These are phyloP conservation scores for Pseudocheirus occidentalis DNA, from an alignment of 2,797 vertebrate genomes.

Conservation along the genomic window DNA sequence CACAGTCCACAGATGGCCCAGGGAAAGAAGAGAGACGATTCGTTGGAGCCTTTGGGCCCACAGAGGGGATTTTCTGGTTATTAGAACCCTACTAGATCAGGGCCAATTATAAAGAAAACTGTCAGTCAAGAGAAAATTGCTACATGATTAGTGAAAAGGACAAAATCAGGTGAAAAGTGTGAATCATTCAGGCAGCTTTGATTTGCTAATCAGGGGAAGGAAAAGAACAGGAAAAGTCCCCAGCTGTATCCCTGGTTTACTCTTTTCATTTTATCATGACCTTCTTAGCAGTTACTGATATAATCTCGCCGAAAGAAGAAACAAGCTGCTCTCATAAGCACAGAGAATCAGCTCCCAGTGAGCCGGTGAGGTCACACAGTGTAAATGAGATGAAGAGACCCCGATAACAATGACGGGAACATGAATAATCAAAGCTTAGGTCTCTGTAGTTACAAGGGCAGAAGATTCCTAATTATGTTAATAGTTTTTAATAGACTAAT, in stretches of 20 bases:
- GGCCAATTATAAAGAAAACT: conserved; percentile 99
- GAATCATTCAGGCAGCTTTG: conserved; percentile 99
- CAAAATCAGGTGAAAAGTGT: conserved; percentile 99
- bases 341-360: conserved; percentile 87
- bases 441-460: conserved; percentile 91
- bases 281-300: conserved; percentile 97
- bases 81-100: conserved; percentile 99
- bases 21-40: conserved; percentile 92
- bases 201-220: conserved; percentile 99
- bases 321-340: conserved; percentile 86
- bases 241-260: conserved; percentile 97
- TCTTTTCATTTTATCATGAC: conserved; percentile 97
- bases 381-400: conserved; percentile 91
- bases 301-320: conserved; percentile 90
- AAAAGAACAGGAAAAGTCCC: conserved; percentile 92
- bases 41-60: conserved; percentile 95
- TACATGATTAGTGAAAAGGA: conserved; percentile 99
- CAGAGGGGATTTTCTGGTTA: conserved; percentile 99
- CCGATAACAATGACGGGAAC: conserved; percentile 88
- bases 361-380: conserved; percentile 89
- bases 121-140: conserved; percentile 99
- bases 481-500: conserved; percentile 96
- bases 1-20: conserved; percentile 90
- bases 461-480: conserved; percentile 95
- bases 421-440: conserved; percentile 92